Percentiles rank a stretch among this genome's conserved stretches.
These are phyloP conservation scores for Plebejus anna DNA, from an alignment of 2,888 invertebrate species.

Conservation along the genomic window DNA sequence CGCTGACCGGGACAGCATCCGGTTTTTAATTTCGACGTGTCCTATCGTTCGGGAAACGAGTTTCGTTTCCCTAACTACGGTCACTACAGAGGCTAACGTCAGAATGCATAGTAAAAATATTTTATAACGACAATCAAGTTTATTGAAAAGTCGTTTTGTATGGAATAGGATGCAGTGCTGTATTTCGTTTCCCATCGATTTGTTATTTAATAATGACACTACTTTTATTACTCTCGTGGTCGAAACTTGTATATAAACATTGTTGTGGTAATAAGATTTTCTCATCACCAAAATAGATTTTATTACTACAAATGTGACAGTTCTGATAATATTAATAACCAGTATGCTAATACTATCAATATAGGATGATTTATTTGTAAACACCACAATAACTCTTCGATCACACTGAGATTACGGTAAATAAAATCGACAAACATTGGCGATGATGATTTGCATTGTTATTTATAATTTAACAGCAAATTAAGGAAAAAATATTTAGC, in stretches of 20 bases:
- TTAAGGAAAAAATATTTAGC: neutral
- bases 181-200: slow-evolving; percentile 36
- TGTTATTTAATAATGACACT: slow-evolving; percentile 30
- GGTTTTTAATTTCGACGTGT: slow-evolving; percentile 70
- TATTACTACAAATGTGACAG: neutral
- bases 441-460: neutral
- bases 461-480: neutral
- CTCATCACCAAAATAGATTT: neutral
- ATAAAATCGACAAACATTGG: neutral
- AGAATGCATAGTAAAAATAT: slow-evolving; percentile 69
- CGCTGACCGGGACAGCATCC: slow-evolving; percentile 72
- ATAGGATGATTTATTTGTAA: neutral
- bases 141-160: slow-evolving; percentile 56
- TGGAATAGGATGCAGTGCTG: slow-evolving; percentile 47
- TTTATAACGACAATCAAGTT: slow-evolving; percentile 60
- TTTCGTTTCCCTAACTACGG: slow-evolving; percentile 60
- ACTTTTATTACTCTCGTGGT: slow-evolving; percentile 32
- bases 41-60: slow-evolving; percentile 72
- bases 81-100: slow-evolving; percentile 48
- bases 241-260: neutral
- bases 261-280: neutral
- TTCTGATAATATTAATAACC: neutral
- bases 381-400: too few species aligned
- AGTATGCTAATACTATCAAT: neutral
- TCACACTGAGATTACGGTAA: neutral